Conservation (phyloP, 1,140 invertebrate species). For the Drosophila nikananu region DNA sequence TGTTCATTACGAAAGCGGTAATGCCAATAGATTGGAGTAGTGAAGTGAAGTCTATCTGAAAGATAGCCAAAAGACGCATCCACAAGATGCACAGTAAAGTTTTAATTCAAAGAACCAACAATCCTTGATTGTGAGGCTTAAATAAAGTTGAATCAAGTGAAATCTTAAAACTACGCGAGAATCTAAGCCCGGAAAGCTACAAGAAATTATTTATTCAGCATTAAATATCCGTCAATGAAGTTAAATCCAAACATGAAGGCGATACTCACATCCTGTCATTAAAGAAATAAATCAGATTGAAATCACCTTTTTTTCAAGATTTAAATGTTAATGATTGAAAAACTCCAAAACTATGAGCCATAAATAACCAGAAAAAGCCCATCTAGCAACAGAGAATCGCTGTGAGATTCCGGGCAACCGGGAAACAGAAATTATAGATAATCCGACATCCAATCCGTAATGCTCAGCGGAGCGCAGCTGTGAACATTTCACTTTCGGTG, state of each 20-base stretch:
- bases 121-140: not conserved
- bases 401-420: conserved; percentile 7
- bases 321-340: not conserved
- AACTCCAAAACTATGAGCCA: too few relatives aligned
- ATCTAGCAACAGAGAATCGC: conserved; percentile 23
- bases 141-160: not conserved
- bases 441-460: conserved; percentile 33
- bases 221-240: too few relatives aligned
- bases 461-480: conserved; percentile 68
- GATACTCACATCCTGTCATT: too few relatives aligned
- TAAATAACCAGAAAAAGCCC: not conserved
- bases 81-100: not conserved
- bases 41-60: conserved; percentile 31
- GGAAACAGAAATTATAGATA: conserved; percentile 29
- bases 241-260: too few relatives aligned
- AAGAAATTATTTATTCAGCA: not conserved
- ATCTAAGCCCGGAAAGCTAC: not conserved
- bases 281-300: too few relatives aligned
- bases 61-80: not conserved
- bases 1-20: conserved; percentile 54
- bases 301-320: not conserved
- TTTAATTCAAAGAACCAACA: not conserved
- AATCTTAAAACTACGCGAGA: not conserved
- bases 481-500: conserved; percentile 77
- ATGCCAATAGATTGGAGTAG: conserved; percentile 59